Evolutionary conservation across 2,113 vertebrate genomes (phyloP).

Genomic region (Uria aalge): DNA sequence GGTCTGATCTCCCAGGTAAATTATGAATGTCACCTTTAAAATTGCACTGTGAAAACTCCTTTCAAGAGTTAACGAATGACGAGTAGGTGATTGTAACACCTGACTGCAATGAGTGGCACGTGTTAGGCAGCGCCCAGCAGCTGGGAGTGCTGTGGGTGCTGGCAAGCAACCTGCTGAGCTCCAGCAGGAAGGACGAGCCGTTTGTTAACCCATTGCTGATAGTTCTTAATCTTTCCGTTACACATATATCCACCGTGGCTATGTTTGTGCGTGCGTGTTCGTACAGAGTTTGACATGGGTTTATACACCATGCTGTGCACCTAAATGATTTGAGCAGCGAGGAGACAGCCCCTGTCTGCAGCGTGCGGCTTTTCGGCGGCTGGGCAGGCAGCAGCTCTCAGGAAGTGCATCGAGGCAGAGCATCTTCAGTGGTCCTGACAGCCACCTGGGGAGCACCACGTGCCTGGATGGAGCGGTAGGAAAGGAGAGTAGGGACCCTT

Average conservation of each 20-base stretch:
- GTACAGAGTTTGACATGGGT: not conserved
- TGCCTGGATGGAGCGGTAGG: not conserved
- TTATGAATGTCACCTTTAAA: not conserved
- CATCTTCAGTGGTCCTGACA: not conserved
- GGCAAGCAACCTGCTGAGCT: not conserved
- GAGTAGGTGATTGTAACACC: not conserved
- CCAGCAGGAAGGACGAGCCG: not conserved
- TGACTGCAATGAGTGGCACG: not conserved
- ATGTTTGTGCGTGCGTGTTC: fast-evolving
- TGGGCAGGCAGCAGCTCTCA: not conserved
- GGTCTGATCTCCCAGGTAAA: not conserved
- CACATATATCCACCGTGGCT: fast-evolving
- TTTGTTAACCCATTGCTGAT: not conserved
- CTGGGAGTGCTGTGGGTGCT: not conserved
- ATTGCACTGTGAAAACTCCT: not conserved
- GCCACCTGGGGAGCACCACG: fast-evolving
- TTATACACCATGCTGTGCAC: not conserved
- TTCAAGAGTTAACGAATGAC: not conserved
- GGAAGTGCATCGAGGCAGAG: not conserved
- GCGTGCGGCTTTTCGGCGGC: not conserved
- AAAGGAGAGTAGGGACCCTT: not conserved
- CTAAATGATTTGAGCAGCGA: not conserved
- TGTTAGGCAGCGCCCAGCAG: not conserved
- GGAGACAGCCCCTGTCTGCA: not conserved
- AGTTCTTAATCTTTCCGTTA: not conserved